phyloP scores from a whole-genome alignment of 2,888 invertebrate genomes.

The Tuberolachnus salignus region DNA sequence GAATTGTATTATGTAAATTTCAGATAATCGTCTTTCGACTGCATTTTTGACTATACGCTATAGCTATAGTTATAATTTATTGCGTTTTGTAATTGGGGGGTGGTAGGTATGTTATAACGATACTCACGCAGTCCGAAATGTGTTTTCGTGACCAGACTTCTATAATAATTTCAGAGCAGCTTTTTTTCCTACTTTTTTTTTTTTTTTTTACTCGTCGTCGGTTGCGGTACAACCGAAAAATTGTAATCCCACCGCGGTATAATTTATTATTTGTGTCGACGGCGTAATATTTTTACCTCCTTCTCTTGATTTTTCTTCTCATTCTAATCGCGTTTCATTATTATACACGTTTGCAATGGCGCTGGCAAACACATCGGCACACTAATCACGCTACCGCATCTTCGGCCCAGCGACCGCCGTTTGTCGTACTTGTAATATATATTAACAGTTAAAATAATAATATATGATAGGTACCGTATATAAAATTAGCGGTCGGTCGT shows the following conservation, averaged over 20 bases:
- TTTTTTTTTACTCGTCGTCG: no score
- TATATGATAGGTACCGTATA: not conserved
- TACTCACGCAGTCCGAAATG: no score
- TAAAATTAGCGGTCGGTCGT: slow-evolving; percentile 22
- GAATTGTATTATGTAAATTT: no score
- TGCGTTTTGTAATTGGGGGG: no score
- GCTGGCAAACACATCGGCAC: not conserved
- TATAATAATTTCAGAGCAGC: no score
- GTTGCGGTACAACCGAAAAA: not conserved
- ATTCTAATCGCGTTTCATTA: not conserved
- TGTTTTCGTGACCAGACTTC: no score
- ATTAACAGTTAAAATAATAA: not conserved
- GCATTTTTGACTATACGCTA: no score
- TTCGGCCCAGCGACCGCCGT: not conserved
- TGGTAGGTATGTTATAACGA: no score
- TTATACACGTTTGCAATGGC: slow-evolving; percentile 28
- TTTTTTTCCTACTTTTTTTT: no score
- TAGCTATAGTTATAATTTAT: no score
- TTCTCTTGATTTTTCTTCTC: not conserved
- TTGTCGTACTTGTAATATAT: not conserved
- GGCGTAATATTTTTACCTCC: not conserved
- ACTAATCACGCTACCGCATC: slow-evolving; percentile 40
- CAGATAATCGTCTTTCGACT: no score
- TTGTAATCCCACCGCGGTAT: slow-evolving; percentile 2
- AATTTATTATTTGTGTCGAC: slow-evolving; percentile 3